Conservation (phyloP, 1,140 invertebrate species). For the Drosophila yakuba region DNA sequence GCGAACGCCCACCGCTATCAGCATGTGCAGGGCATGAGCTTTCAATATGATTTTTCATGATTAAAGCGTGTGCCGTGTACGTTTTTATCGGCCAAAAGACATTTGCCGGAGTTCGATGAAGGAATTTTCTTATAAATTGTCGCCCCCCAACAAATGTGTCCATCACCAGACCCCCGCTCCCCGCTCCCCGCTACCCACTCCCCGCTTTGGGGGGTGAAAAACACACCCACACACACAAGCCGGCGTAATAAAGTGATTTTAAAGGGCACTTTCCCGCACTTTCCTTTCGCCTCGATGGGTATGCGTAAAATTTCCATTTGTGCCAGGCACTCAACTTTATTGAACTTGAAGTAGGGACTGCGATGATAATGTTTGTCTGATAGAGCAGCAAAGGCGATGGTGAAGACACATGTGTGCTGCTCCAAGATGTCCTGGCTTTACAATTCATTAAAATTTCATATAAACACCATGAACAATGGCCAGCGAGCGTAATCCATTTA, state of each 20-base stretch:
- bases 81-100: conserved; percentile 73
- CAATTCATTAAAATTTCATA: conserved; percentile 76
- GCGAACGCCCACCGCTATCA: conserved; percentile 4
- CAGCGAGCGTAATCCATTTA: conserved; percentile 59
- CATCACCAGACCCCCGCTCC: conserved; percentile 16
- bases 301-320: conserved; percentile 80
- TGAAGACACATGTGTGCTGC: conserved; percentile 16
- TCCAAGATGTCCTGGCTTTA: conserved; percentile 58
- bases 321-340: conserved; percentile 78
- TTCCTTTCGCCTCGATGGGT: conserved; percentile 50
- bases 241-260: conserved; percentile 84
- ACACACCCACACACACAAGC: conserved; percentile 48
- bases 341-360: conserved; percentile 70
- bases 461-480: conserved; percentile 50
- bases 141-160: conserved; percentile 75
- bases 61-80: conserved; percentile 71
- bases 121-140: conserved; percentile 79
- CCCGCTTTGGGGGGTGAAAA: neutral
- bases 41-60: conserved; percentile 79
- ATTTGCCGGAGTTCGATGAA: conserved; percentile 58
- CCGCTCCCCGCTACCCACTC: too few relatives aligned
- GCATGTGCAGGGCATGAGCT: conserved; percentile 21
- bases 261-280: conserved; percentile 71
- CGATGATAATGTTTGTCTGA: conserved; percentile 57
- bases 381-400: conserved; percentile 6